Conservation (phyloP, 2,888 invertebrate species). For the Chymomyza procnemis region DNA sequence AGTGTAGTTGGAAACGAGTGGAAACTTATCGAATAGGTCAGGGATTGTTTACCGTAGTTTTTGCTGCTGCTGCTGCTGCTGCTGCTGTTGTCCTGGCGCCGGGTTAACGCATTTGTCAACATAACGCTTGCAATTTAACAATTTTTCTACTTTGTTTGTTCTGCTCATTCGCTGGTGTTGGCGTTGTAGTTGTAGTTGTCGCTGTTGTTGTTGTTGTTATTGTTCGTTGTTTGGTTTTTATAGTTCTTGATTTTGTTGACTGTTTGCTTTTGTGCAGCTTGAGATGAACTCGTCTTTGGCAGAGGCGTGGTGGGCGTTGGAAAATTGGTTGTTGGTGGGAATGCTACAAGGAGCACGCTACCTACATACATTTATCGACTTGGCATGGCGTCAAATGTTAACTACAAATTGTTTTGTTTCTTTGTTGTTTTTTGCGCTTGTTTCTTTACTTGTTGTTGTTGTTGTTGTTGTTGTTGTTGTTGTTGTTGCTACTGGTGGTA, state of each 20-base stretch:
- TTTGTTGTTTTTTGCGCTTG: neutral
- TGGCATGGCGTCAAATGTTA: slow-evolving; percentile 52
- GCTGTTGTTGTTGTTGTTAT: neutral
- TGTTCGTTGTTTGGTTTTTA: slow-evolving; percentile 39
- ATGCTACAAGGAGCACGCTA: neutral
- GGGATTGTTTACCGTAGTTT: neutral
- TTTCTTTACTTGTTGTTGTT: slow-evolving; percentile 7
- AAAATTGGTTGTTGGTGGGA: no score
- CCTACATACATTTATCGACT: no score
- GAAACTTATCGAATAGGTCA: no score
- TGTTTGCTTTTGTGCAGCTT: slow-evolving; percentile 48
- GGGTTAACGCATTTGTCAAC: slow-evolving; percentile 60
- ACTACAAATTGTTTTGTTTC: slow-evolving; percentile 59
- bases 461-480: slow-evolving; percentile 32
- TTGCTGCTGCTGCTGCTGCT: slow-evolving; percentile 25
- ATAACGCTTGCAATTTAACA: slow-evolving; percentile 52
- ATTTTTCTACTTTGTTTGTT: slow-evolving; percentile 19
- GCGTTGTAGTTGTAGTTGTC: neutral
- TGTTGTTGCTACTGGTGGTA: slow-evolving; percentile 11
- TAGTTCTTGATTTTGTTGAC: slow-evolving; percentile 68
- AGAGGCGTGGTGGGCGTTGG: neutral
- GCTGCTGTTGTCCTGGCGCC: slow-evolving; percentile 17
- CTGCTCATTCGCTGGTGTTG: neutral
- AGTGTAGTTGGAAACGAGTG: no score
- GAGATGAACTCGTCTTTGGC: neutral